A percentile compares a stretch with the other conserved stretches of the same genome.
These are phyloP conservation scores for Pocillopora grandis DNA, from an alignment of 92 coral and sea anemone species.

Conservation along the genomic window DNA sequence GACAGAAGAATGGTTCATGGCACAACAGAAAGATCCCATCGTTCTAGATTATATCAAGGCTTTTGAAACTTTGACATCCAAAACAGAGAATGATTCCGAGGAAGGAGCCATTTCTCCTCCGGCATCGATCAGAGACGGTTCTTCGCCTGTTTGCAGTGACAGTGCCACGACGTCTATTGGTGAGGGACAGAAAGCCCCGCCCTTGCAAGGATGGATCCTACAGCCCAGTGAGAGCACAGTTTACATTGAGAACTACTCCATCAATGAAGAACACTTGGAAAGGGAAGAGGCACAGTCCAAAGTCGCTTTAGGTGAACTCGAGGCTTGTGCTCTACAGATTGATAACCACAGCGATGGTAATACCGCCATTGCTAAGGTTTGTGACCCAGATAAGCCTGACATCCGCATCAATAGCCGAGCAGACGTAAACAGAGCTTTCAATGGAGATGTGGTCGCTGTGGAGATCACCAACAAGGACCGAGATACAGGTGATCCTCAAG, in stretches of 20 bases:
- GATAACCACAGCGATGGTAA: slow-evolving; percentile 68
- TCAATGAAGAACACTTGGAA: slow-evolving; percentile 58
- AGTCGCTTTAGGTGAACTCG: slow-evolving; percentile 56
- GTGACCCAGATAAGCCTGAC: slow-evolving; percentile 57
- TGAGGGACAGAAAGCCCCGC: slow-evolving; percentile 6
- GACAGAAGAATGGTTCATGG: slow-evolving; percentile 82
- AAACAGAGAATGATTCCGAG: background rate
- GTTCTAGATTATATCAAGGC: slow-evolving; percentile 92
- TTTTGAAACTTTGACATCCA: slow-evolving; percentile 62
- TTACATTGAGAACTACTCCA: slow-evolving; percentile 53
- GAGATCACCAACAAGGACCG: slow-evolving; percentile 38
- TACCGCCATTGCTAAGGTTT: slow-evolving; percentile 66
- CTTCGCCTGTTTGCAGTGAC: slow-evolving; percentile 23
- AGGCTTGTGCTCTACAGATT: slow-evolving; percentile 61
- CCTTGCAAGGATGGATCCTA: slow-evolving; percentile 69
- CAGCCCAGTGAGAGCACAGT: slow-evolving; percentile 66
- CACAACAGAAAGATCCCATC: slow-evolving; percentile 89
- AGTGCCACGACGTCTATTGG: background rate
- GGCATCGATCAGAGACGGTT: background rate
- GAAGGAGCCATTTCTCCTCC: background rate
- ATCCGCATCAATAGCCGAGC: slow-evolving; percentile 64
- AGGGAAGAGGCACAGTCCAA: slow-evolving; percentile 52
- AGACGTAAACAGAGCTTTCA: slow-evolving; percentile 84
- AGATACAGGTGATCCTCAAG: slow-evolving; percentile 42
- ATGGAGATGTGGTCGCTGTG: slow-evolving; percentile 87